Evolutionary conservation across 2,888 invertebrate genomes (phyloP), one percentile per base, ranked within the genome.

Genomic region (Hirudinaria manillensis): DNA sequence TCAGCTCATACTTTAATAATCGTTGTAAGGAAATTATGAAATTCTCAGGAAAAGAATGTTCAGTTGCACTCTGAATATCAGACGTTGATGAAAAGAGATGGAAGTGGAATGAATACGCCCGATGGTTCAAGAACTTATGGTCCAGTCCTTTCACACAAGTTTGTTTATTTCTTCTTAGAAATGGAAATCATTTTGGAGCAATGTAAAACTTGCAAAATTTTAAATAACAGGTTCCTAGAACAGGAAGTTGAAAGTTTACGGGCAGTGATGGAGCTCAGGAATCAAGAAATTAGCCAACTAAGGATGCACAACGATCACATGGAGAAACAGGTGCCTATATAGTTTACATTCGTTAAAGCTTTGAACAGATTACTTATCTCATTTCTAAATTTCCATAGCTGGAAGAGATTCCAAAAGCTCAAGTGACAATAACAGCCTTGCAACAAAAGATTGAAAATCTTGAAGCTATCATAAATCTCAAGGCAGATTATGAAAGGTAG

Each of bases 381-480:
- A 24, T 27, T 56, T 4, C 13, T n/a, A 32, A 72, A 32, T 55
- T 6, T 16, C 10, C 78, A 6, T 45, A 85, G 85, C 79, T 91
- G 21, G 92, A 92, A 81, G 89, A 90, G 76, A 88, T 94, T 78
- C 89, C 89, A 29, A 88, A 88, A 0, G 88, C 91, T 0, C 89
- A 91, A 83, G 90, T 91, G 53, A 91, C 90, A 79, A 89, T 91
- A n/a, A 89, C 90, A 32, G 87, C 90, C 0, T 88, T 94, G 51
- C 89, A 91, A 72, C 92, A 94, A 77, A 90, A 92, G 77, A 91
- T 92, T 74, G 94, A 94, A 84, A 94, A 96, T 86, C 87, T 95
- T 75, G 89, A 90, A 84, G 90, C 89, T 81, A 93, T 89, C 86
- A 88, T 90, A 82, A 90, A 89, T 82, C 89, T 87, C 79, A 91